Evolutionary conservation across 2,797 vertebrate genomes (phyloP).

Genomic region (Pempheris klunzingeri): DNA sequence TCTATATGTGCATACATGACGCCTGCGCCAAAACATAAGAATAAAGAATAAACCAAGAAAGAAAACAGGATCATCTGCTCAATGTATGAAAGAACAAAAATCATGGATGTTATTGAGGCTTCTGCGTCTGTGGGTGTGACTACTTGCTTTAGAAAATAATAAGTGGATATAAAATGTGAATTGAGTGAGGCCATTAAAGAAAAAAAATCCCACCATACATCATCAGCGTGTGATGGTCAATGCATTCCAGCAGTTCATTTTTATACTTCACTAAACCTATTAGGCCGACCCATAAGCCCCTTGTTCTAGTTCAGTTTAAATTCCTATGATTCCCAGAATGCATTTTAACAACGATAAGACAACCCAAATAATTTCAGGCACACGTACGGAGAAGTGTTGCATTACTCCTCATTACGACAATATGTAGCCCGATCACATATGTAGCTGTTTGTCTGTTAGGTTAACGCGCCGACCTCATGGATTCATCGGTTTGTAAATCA

Average conservation of each 20-base stretch:
- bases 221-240: not conserved
- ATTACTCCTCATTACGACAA: slow-evolving; percentile 9
- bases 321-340: slow-evolving; percentile 23
- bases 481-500: not conserved
- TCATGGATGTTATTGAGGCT: slow-evolving; percentile 33
- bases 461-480: not conserved
- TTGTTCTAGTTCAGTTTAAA: not conserved
- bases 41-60: slow-evolving; percentile 55
- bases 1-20: slow-evolving; percentile 94
- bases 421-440: not conserved
- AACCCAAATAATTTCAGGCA: not conserved
- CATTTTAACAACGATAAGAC: slow-evolving; percentile 3
- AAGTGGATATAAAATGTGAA: not conserved
- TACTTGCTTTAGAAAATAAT: slow-evolving; percentile 36
- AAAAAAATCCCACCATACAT: not conserved
- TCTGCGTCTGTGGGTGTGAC: slow-evolving; percentile 39
- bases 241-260: slow-evolving; percentile 22
- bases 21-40: slow-evolving; percentile 92
- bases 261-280: not conserved
- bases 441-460: not conserved
- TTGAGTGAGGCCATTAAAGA: not conserved
- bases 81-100: slow-evolving; percentile 57
- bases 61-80: slow-evolving; percentile 45
- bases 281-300: not conserved
- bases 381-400: not conserved